A percentile compares a stretch with the other conserved stretches of the same genome.
Conservation (phyloP, 2,888 invertebrate genomes). For the Punctoribates punctum region DNA sequence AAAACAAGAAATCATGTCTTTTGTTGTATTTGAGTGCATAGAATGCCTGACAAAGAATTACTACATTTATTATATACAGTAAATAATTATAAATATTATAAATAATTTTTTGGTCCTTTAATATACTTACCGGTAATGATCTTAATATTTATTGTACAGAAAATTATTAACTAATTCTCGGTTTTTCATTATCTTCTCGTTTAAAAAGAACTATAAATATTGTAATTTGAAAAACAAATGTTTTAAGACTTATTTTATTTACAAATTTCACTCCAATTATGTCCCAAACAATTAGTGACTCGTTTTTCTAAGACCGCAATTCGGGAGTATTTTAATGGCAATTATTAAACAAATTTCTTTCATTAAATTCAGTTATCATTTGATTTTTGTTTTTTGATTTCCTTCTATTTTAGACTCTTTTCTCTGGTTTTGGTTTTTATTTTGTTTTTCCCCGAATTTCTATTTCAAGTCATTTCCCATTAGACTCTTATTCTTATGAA, state of each 20-base stretch:
- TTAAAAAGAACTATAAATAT: slow-evolving; percentile 30
- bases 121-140: slow-evolving; percentile 36
- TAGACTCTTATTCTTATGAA: background rate
- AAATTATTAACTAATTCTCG: slow-evolving; percentile 11
- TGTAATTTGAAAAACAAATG: slow-evolving; percentile 27
- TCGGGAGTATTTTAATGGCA: slow-evolving; percentile 2
- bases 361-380: background rate
- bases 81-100: slow-evolving; percentile 31
- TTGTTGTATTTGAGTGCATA: slow-evolving; percentile 14
- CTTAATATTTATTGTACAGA: slow-evolving; percentile 37
- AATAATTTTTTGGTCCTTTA: slow-evolving; percentile 30
- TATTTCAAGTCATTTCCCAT: background rate
- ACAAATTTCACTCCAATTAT: background rate
- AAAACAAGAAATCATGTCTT: slow-evolving; percentile 28
- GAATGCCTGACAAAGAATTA: slow-evolving; percentile 34
- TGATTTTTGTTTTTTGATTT: background rate
- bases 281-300: background rate
- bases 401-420: background rate
- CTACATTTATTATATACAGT: slow-evolving; percentile 22
- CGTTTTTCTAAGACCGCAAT: background rate
- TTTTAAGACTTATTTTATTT: slow-evolving; percentile 33
- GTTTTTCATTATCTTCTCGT: slow-evolving; percentile 25
- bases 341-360: slow-evolving; percentile 10
- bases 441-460: background rate
- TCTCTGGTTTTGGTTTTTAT: background rate